Evolutionary conservation across 1,140 invertebrate genomes (phyloP).

Genomic region (Brachionus paranguensis): DNA sequence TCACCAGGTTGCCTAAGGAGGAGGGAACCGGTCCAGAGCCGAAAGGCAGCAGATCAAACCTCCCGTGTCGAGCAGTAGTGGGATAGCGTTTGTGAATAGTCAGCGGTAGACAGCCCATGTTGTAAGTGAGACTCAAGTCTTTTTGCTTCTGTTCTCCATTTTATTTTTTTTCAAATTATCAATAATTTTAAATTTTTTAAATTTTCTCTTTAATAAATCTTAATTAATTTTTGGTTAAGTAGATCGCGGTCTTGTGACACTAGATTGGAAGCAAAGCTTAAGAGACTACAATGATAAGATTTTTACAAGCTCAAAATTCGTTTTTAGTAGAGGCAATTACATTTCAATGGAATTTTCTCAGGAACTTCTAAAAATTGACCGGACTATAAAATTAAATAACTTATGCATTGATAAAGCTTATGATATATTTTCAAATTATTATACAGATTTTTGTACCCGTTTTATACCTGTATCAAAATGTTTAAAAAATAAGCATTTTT

Average conservation of each 20-base stretch:
- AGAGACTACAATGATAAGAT: neutral
- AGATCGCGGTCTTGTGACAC: too few relatives aligned
- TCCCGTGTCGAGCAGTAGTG: conserved; percentile 90
- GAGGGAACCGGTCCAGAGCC: conserved; percentile 89
- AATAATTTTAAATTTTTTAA: too few relatives aligned
- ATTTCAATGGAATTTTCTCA: neutral
- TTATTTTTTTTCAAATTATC: too few relatives aligned
- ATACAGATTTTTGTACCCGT: too few relatives aligned
- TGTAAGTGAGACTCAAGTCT: conserved; percentile 75
- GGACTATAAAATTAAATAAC: neutral
- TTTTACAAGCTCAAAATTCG: neutral
- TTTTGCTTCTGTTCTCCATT: conserved; percentile 56
- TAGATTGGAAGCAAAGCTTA: too few relatives aligned
- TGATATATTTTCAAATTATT: too few relatives aligned
- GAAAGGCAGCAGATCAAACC: conserved; percentile 94
- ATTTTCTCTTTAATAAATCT: too few relatives aligned
- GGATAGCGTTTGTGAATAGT: conserved; percentile 91
- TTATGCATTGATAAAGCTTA: too few relatives aligned
- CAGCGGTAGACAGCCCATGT: conserved; percentile 70
- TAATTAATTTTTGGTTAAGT: too few relatives aligned
- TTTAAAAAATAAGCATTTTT: too few relatives aligned
- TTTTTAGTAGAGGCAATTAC: neutral
- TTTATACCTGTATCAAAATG: too few relatives aligned
- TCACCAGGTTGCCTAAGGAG: conserved; percentile 80
- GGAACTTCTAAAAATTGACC: neutral